Evolutionary conservation across 1,140 invertebrate species (phyloP), one percentile per base, ranked within the genome.

Genomic region (Drosophila ironensis): DNA sequence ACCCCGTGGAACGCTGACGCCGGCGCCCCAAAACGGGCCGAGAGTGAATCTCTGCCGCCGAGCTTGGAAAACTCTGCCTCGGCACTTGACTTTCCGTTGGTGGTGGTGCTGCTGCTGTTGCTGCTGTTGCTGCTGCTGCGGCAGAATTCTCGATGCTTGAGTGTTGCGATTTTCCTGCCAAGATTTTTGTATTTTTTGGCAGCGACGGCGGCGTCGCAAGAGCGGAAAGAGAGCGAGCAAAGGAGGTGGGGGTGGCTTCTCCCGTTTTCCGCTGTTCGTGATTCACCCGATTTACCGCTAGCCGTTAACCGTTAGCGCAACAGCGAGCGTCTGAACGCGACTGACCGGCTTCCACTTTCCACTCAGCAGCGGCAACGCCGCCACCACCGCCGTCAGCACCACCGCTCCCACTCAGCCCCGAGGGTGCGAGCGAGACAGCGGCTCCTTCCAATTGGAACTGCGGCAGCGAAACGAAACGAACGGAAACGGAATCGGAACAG

Each of bases 101-200:
- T n/a, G n/a, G n/a, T n/a, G n/a, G n/a, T n/a, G n/a, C n/a, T n/a
- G n/a, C 42, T 27, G 42, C 25, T 22, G 20, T 33, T 20, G 48
- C 47, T 48, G 38, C 28, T 7, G 8, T 16, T 38, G 33, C 4
- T 37, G 12, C 22, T 56, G 42, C 44, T 27, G 12, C 24, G 14
- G 72, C 64, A 60, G 46, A 42, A 37, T 38, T 61, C 45, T 53
- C 48, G 48, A 52, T 52, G 24, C 48, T 44, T 52, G 57, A 60
- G 56, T 60, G 87, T 81, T 88, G 67, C 64, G 76, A 81, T 80
- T 81, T 59, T 80, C 75, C n/a, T n/a, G 60, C 47, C 50, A 73
- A 84, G 72, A 80, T 80, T 81, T 22, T 22, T 5, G 20, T 76
- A 63, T 78, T 82, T 87, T 78, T 74, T 70, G 14, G 61, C 53